These are phyloP conservation scores for Proales similis DNA, from an alignment of 1,140 invertebrate species.

Conservation along the genomic window DNA sequence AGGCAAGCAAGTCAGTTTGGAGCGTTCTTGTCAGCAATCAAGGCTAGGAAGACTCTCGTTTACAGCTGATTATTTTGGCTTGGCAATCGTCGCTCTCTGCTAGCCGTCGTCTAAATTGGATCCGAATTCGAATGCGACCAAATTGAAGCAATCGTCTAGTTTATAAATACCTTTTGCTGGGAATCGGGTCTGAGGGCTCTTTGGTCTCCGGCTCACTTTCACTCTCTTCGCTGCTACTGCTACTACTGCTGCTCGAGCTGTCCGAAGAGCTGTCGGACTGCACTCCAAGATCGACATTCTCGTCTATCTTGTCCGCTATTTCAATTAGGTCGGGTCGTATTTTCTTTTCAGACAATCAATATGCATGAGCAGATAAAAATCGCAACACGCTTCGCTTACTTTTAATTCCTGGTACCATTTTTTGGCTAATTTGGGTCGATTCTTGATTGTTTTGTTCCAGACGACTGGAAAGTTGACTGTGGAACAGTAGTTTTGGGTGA, in stretches of 20 bases:
- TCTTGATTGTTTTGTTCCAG: constrained; percentile 94
- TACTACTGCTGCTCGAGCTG: constrained; percentile 73
- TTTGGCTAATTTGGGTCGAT: constrained; percentile 82
- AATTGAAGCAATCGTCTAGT: too few relatives aligned
- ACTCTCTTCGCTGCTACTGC: constrained; percentile 44
- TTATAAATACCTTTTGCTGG: too few relatives aligned
- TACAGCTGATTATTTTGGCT: too few relatives aligned
- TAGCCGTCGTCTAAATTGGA: too few relatives aligned
- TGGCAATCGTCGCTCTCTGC: too few relatives aligned
- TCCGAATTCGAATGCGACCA: too few relatives aligned
- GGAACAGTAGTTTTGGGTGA: constrained; percentile 96
- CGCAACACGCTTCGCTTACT: constrained; percentile 46
- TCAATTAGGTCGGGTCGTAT: constrained; percentile 73
- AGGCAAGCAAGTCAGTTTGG: too few relatives aligned
- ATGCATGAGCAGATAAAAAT: constrained; percentile 30
- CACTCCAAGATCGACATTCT: constrained; percentile 75
- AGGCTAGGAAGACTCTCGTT: too few relatives aligned
- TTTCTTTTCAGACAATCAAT: constrained; percentile 48
- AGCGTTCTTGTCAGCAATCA: too few relatives aligned
- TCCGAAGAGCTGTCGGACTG: constrained; percentile 88
- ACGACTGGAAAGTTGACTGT: constrained; percentile 89
- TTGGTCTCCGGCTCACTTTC: constrained; percentile 40
- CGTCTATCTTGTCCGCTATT: constrained; percentile 75
- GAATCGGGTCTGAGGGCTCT: too few relatives aligned
- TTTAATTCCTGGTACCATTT: constrained; percentile 76